Evolutionary conservation across 2,113 vertebrate genomes (phyloP).

Genomic region (Perca fluviatilis): DNA sequence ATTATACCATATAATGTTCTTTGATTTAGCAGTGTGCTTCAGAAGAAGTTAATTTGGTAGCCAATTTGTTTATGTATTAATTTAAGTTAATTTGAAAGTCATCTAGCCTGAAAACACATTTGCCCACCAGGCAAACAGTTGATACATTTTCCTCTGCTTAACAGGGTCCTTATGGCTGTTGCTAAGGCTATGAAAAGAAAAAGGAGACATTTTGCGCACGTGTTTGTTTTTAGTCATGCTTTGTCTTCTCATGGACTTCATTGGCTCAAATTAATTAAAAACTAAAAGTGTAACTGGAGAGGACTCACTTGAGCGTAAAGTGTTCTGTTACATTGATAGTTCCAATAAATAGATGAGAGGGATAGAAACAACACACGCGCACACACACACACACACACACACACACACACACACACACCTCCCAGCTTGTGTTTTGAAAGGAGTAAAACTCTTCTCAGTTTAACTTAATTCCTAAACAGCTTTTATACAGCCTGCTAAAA

Average conservation of each 20-base stretch:
- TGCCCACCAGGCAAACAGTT: constrained; percentile 1
- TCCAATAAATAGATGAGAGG: constrained; percentile 39
- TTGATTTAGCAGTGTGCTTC: background rate
- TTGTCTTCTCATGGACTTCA: constrained; percentile 33
- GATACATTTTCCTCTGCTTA: constrained; percentile 2
- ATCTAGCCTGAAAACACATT: background rate
- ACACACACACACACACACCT: background rate
- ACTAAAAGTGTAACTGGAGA: constrained; percentile 44
- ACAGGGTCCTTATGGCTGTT: background rate
- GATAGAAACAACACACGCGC: constrained; percentile 16
- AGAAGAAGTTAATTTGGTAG: background rate
- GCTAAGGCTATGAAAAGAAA: constrained; percentile 36
- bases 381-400: constrained; percentile 26
- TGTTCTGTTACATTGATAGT: constrained; percentile 25
- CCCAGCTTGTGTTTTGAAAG: constrained; percentile 31
- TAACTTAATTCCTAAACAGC: constrained; percentile 45
- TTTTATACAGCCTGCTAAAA: constrained; percentile 40
- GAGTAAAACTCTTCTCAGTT: constrained; percentile 31
- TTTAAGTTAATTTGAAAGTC: background rate
- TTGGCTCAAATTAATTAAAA: constrained; percentile 54
- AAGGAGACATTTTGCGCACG: constrained; percentile 15
- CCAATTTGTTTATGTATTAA: background rate
- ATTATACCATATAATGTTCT: background rate
- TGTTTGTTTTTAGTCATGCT: constrained; percentile 71
- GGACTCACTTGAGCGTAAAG: constrained; percentile 1